Base-by-base conservation (phyloP, 2,888 invertebrate genomes). In the Carabus problematicus region DNA sequence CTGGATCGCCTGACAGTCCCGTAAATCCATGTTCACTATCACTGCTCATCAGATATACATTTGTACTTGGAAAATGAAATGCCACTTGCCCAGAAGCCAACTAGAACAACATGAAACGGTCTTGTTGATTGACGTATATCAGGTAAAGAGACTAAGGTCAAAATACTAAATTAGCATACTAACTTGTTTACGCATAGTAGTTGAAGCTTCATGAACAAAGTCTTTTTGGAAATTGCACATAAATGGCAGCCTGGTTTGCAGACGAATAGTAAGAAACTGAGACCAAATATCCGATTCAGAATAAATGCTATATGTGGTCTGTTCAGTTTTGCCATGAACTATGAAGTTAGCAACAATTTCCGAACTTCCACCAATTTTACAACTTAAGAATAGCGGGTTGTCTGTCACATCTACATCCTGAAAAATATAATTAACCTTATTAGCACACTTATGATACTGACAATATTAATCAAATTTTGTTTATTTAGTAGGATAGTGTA, bases 381-480 rank as follows among this genome's bases (percentile, higher is more conserved):
- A 84, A 69, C 84, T 84, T 49, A 93, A 81, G 62, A 91, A 84
- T 69, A 92, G 83, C 2, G 92, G 92, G 82, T 92, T 92, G 77
- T 93, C 92, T 61, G 92, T 92, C 75, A 92, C 90, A 78, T 92
- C 90, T 69, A 93, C 89, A 81, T 91, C 88, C 85, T 86, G 73
- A 55, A 72, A 64, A 52, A 19, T 18, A 49, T 61, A 64, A 12
- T 49, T 12, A 49, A 16, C 12, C 0, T 49, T 11, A n/a, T n/a
- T n/a, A 1, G 49, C 8, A 43, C 12, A 3, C 12, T 3, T 43
- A 43, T 12, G 11, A 11, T 43, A 43, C 0, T 43, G 11, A n/a
- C 0, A 43, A 1, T 12, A 43, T 43, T 3, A n/a, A 43, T n/a
- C 43, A 43, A 54, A 16, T 12, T 16, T 18, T 54, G 12, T 16